Evolutionary conservation across 2,888 invertebrate genomes (phyloP), one percentile per base, ranked within the genome.

Genomic region (Cerastis rubricosa): DNA sequence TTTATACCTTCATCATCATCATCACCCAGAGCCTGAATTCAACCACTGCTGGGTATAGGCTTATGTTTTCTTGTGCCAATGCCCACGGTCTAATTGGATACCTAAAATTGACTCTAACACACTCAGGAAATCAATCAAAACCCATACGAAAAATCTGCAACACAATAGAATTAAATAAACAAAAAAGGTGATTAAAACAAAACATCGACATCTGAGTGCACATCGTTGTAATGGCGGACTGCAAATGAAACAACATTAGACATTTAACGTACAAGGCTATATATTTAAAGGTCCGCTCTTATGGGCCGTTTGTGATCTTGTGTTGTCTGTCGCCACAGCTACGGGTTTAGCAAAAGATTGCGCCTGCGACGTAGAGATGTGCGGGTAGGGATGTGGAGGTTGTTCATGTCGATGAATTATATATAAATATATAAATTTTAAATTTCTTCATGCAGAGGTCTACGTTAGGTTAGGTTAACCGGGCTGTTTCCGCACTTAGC

Each of bases 251-350:
- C 93, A 92, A 92, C 94, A 94, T 95, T 94, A 94, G 94, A 94
- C 95, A 94, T 95, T 94, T 94, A 95, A 94, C 90, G 93, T 94
- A 94, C 95, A 95, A 94, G 93, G 93, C 95, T 95, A 95, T 95
- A 95, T 94, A 95, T 95, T 94, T 94, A 92, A 93, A 94, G 93
- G 91, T 90, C 89, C 90, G 92, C 91, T 92, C 93, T 94, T 93
- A 94, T 92, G 93, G 94, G 90, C 94, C 92, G 93, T 93, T 94
- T 94, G 93, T 95, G 96, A 96, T 95, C 96, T 94, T 95, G 94
- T 94, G 95, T 94, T 94, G 94, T 94, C 95, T 94, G 94, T 95
- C 95, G 94, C 94, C 94, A 92, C 90, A 92, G 93, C 94, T 91
- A 93, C 93, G 93, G 92, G 93, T 92, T 94, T 92, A 92, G 93